Percentiles rank a stretch among this genome's conserved stretches.
Conservation (phyloP, 2,113 vertebrate genomes). For the Nannospalax galili region DNA sequence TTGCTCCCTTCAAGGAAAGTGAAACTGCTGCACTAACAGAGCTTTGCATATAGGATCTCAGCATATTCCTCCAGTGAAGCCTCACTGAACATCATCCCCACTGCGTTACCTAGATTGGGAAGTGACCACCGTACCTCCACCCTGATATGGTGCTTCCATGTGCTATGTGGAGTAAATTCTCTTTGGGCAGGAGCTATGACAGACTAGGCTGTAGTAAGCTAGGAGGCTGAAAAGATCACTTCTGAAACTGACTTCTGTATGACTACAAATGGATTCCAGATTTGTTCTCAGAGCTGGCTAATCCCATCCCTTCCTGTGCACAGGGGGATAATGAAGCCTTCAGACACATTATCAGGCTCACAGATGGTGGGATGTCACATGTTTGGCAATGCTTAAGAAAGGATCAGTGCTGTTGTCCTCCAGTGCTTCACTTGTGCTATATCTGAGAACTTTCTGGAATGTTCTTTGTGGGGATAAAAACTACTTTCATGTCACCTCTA, state of each 20-base stretch:
- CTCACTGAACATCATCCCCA: slow-evolving; percentile 42
- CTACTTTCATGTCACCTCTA: not conserved
- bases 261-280: not conserved
- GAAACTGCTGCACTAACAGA: slow-evolving; percentile 45
- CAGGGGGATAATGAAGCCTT: not conserved
- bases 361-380: slow-evolving; percentile 15
- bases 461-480: not conserved
- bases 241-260: not conserved
- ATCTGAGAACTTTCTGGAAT: slow-evolving; percentile 23
- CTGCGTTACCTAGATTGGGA: not conserved
- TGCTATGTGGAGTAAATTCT: slow-evolving; percentile 37
- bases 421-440: not conserved
- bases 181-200: slow-evolving; percentile 6
- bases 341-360: not conserved
- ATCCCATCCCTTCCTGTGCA: not conserved
- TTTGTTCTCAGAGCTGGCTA: not conserved
- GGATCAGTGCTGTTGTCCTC: not conserved
- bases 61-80: slow-evolving; percentile 69
- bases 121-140: not conserved
- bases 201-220: not conserved
- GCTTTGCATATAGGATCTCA: slow-evolving; percentile 28
- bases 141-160: not conserved
- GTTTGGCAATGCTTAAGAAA: slow-evolving; percentile 13
- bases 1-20: not conserved
- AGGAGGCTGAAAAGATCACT: not conserved